A percentile compares a stretch with the other conserved stretches of the same genome.
Conservation (phyloP, 2,888 invertebrate species). For the Orthosia incerta region DNA sequence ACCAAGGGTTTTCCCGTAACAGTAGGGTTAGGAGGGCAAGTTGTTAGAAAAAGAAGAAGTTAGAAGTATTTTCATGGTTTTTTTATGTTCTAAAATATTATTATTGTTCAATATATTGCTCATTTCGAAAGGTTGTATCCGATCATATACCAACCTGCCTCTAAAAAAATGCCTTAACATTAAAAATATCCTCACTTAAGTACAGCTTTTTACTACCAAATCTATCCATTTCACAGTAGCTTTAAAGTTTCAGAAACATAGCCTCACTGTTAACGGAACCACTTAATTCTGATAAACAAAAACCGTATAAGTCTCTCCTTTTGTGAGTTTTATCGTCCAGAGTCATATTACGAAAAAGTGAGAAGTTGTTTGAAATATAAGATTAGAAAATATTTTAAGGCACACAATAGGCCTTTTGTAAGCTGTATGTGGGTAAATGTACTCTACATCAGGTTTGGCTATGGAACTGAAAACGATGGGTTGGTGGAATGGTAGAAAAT, state of each 20-base stretch:
- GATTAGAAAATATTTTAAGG: slow-evolving; percentile 39
- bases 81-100: neutral
- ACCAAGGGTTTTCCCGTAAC: neutral
- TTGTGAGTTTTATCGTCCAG: slow-evolving; percentile 28
- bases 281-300: slow-evolving; percentile 42
- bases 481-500: too few species aligned
- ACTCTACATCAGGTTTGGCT: neutral
- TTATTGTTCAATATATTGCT: neutral
- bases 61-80: neutral
- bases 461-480: neutral
- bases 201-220: neutral
- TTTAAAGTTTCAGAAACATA: slow-evolving; percentile 2
- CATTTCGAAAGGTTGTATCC: neutral
- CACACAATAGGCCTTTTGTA: slow-evolving; percentile 23
- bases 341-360: slow-evolving; percentile 31
- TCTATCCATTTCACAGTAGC: neutral
- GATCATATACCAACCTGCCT: too few species aligned
- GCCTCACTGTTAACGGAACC: neutral
- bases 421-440: neutral
- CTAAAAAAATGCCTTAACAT: too few species aligned
- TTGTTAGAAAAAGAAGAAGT: neutral
- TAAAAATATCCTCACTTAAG: too few species aligned
- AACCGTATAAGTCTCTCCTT: neutral
- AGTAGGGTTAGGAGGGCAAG: slow-evolving; percentile 23
- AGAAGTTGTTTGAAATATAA: slow-evolving; percentile 32